Percentiles rank a stretch among this genome's conserved stretches.
These are phyloP conservation scores for Platysteira castanea DNA, from an alignment of 2,113 vertebrate species.

Conservation along the genomic window DNA sequence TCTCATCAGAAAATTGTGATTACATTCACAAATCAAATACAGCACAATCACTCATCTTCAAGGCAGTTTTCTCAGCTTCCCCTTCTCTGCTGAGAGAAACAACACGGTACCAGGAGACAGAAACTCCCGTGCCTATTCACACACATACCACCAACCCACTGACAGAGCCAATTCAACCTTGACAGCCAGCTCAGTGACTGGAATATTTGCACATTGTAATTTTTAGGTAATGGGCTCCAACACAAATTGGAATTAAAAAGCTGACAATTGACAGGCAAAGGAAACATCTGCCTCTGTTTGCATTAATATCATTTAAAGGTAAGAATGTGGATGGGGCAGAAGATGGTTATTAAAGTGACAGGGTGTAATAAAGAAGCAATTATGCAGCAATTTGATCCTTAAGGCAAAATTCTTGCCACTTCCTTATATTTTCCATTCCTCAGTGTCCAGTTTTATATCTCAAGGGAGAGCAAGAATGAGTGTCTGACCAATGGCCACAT, in stretches of 20 bases:
- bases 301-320: conserved; percentile 41
- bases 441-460: not conserved
- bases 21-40: conserved; percentile 24
- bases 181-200: conserved; percentile 38
- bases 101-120: not conserved
- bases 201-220: conserved; percentile 54
- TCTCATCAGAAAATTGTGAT: conserved; percentile 22
- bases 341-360: conserved; percentile 66
- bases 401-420: conserved; percentile 17
- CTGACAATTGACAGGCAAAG: conserved; percentile 61
- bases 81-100: conserved; percentile 10
- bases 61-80: conserved; percentile 15
- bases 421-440: not conserved
- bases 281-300: conserved; percentile 67
- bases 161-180: conserved; percentile 43
- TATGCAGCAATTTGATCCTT: conserved; percentile 30
- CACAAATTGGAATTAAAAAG: conserved; percentile 56
- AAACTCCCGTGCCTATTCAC: conserved; percentile 10
- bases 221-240: conserved; percentile 62
- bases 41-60: conserved; percentile 30
- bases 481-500: not conserved
- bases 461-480: not conserved
- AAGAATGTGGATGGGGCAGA: conserved; percentile 43
- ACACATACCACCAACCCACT: not conserved
- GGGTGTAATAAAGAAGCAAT: conserved; percentile 34